Conservation (phyloP, 2,888 invertebrate genomes). For the Creontiades dilutus region DNA sequence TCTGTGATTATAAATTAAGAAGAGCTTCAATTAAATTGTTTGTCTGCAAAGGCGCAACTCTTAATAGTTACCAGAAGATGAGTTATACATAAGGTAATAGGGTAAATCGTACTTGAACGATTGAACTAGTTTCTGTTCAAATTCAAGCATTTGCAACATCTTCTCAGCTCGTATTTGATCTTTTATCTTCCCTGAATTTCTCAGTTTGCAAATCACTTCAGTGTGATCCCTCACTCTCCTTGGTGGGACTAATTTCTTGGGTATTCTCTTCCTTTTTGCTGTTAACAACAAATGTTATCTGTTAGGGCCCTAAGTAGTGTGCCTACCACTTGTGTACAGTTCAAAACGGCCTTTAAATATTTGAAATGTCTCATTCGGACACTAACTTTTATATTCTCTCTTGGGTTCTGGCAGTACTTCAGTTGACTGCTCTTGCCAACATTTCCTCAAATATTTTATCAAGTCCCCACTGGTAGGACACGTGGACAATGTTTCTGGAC, state of each 20-base stretch:
- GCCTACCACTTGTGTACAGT: too few species aligned
- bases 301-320: too few species aligned
- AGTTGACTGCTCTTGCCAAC: conserved; percentile 59
- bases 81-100: neutral
- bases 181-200: conserved; percentile 54
- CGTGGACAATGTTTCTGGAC: conserved; percentile 79
- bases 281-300: neutral
- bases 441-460: conserved; percentile 58
- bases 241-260: conserved; percentile 13
- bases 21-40: neutral
- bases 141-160: conserved; percentile 52
- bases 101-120: conserved; percentile 46
- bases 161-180: conserved; percentile 56
- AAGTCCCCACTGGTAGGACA: conserved; percentile 41
- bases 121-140: conserved; percentile 49
- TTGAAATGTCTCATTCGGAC: neutral
- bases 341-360: too few species aligned
- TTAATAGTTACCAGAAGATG: too few species aligned
- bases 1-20: conserved; percentile 4
- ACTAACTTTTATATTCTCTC: neutral
- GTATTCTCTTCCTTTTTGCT: conserved; percentile 22
- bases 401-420: neutral
- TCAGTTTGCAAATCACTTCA: conserved; percentile 56
- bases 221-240: conserved; percentile 52
- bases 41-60: too few species aligned